phyloP scores from a whole-genome alignment of 2,797 vertebrate species.

The Spheniscus humboldti region DNA sequence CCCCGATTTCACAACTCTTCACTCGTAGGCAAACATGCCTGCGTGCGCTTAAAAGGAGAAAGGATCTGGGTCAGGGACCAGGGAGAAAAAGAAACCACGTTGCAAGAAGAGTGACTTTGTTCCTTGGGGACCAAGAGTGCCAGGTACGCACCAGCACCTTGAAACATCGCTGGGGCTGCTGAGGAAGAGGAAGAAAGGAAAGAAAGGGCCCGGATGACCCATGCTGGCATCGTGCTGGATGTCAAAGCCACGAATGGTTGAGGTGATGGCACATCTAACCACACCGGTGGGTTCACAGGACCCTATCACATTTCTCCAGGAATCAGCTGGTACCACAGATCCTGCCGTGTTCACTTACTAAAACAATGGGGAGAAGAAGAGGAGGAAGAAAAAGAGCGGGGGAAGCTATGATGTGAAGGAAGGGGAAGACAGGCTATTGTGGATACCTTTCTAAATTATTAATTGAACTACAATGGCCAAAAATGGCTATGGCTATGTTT shows the following conservation, averaged over 20 bases:
- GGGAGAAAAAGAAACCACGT: not conserved
- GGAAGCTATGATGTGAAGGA: not conserved
- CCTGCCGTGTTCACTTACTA: not conserved
- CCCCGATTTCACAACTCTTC: not conserved
- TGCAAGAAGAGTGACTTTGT: not conserved
- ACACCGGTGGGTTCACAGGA: not conserved
- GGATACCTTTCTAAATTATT: not conserved
- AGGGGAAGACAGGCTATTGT: not conserved
- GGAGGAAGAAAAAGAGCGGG: not conserved
- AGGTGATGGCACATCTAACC: not conserved
- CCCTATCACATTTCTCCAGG: not conserved
- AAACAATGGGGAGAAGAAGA: not conserved
- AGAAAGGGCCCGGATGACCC: not conserved
- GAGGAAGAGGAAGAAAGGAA: not conserved
- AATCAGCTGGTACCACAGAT: not conserved
- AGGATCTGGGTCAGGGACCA: not conserved
- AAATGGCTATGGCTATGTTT: not conserved
- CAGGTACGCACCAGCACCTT: not conserved
- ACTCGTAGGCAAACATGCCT: not conserved
- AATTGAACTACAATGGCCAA: not conserved
- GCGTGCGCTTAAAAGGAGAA: not conserved
- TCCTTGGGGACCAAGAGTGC: not conserved
- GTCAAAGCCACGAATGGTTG: not conserved
- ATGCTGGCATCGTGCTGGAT: fast-evolving
- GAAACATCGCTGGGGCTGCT: not conserved